Conservation (phyloP, 1,140 invertebrate genomes). For the Leptoteleia sp. region DNA sequence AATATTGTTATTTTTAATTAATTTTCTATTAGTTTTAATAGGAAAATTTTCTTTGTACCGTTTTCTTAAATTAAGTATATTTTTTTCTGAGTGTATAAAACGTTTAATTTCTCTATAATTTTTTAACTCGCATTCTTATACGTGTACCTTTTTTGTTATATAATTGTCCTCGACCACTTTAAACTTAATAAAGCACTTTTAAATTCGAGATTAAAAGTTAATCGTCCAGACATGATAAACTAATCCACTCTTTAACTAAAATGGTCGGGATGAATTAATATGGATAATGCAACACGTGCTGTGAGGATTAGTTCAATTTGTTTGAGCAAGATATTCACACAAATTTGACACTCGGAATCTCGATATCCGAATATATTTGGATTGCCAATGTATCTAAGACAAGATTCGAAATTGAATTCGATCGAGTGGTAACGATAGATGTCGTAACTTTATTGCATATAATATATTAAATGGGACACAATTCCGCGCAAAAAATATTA, state of each 20-base stretch:
- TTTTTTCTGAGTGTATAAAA: no score
- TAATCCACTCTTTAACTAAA: slow-evolving; percentile 44
- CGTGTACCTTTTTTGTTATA: no score
- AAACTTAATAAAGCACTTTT: background rate
- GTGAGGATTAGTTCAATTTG: slow-evolving; percentile 58
- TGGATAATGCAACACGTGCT: slow-evolving; percentile 57
- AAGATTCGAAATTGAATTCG: slow-evolving; percentile 64
- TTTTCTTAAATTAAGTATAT: no score
- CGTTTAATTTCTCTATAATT: no score
- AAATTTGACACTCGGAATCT: slow-evolving; percentile 58
- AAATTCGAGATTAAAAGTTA: slow-evolving; percentile 17
- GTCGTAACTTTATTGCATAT: slow-evolving; percentile 4
- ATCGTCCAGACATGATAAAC: slow-evolving; percentile 16
- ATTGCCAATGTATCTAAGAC: slow-evolving; percentile 59
- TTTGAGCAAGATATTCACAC: slow-evolving; percentile 55
- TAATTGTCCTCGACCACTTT: no score
- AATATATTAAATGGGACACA: slow-evolving; percentile 5
- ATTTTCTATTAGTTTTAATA: no score
- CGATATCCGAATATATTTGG: slow-evolving; percentile 50
- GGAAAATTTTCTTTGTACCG: no score
- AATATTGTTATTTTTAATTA: no score
- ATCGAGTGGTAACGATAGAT: slow-evolving; percentile 39
- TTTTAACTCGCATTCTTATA: no score
- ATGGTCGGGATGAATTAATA: slow-evolving; percentile 46
- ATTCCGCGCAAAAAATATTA: no score